Evolutionary conservation across 2,113 vertebrate genomes (phyloP), one percentile per base, ranked within the genome.

Genomic region (Catharus bicknelli): DNA sequence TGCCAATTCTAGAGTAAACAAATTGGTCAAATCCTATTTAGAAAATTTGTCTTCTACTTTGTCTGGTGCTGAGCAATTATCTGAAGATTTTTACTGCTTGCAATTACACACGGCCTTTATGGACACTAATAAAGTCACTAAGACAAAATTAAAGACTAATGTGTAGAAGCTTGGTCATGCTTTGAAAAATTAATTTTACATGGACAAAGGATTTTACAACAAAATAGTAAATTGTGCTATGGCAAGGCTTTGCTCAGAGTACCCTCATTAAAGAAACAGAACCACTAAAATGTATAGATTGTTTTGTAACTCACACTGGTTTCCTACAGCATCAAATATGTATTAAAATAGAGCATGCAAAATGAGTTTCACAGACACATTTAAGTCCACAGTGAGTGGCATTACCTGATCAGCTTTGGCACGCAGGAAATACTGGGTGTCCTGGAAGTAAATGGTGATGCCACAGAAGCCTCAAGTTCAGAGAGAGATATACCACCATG

Each of bases 391-490:
- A 18, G 17, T 10, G 57, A 43, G 26, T 22, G 14, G 38, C 57
- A n/a, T 53, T 97, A 99, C 99, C 99, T 99, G 97, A 99, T 99
- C 51, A 99, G 98, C 95, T 98, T 99, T 89, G 99, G 99, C 92
- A 99, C 99, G n/a, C 99, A 99, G 93, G 98, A 98, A 97, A 99
- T 99, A 98, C 99, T 99, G 67, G 99, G 98, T 55, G 98, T 98
- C 94, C 96, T 98, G 74, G 99, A 99, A 96, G 99, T 99, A 97
- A 99, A 99, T 2, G 99, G 99, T 64, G 99, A 99, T 26, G 99
- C 99, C 75, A 99, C 99, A 4, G 99, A 99, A 58, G 99, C 99
- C 96, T 99, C 99, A 7, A 99, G 98, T 93, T 99, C 99, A 13
- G 99, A 99, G 81, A 99, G 96, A 59, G 99, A 99, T 96, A 99